A percentile compares a stretch with the other conserved stretches of the same genome.
phyloP scores from a whole-genome alignment of 2,113 vertebrate genomes.

The Chlamydotis undulata region DNA sequence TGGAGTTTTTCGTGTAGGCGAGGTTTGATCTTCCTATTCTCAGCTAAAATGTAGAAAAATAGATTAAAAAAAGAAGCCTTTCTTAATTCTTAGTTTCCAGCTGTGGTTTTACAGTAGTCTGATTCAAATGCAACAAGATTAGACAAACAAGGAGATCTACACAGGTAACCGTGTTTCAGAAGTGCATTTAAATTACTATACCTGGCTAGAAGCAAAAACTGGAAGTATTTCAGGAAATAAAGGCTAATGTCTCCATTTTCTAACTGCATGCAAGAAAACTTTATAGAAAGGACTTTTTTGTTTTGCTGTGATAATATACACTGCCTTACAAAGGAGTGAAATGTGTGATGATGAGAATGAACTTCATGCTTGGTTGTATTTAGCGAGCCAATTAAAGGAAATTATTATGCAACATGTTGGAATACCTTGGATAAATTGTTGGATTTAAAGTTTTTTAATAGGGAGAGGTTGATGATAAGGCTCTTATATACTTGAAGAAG shows the following conservation, averaged over 20 bases:
- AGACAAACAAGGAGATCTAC: background rate
- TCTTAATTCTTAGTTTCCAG: background rate
- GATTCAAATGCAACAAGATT: background rate
- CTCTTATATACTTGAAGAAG: background rate
- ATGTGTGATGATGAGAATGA: background rate
- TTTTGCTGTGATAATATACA: background rate
- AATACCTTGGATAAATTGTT: background rate
- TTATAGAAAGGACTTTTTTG: background rate
- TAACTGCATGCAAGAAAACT: background rate
- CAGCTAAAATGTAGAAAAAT: background rate
- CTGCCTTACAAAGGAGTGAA: background rate
- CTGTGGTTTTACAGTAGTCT: background rate
- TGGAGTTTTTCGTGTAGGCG: background rate
- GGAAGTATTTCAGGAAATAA: background rate
- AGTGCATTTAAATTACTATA: background rate
- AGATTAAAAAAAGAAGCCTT: background rate
- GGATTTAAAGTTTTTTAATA: background rate
- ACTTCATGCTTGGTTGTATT: background rate
- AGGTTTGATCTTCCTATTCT: background rate
- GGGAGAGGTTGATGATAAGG: background rate
- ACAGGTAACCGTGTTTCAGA: background rate
- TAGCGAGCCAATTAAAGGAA: background rate
- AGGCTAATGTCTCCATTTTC: background rate
- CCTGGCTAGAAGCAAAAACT: background rate
- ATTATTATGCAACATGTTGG: background rate